These are phyloP conservation scores for Apis laboriosa DNA, from an alignment of 1,140 invertebrate species.

Conservation along the genomic window DNA sequence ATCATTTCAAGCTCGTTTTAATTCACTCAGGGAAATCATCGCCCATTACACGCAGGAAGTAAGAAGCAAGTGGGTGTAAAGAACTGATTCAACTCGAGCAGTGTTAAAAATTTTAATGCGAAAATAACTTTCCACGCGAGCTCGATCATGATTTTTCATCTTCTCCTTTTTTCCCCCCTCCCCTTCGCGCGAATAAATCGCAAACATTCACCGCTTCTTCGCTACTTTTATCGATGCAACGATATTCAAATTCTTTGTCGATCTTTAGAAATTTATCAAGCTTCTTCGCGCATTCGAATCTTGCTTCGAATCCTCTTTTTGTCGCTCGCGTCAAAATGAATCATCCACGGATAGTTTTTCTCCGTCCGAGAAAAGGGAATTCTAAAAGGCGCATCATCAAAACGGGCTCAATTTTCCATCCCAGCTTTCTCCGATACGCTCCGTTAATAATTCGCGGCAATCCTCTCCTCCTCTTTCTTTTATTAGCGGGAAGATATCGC, in stretches of 20 bases:
- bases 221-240: no score
- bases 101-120: not conserved
- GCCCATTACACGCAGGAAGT: conserved; percentile 69
- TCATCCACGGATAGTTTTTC: not conserved
- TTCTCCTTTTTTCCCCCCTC: no score
- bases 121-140: conserved; percentile 1
- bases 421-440: conserved; percentile 78
- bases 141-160: no score
- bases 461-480: conserved; percentile 62
- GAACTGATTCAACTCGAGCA: conserved; percentile 2
- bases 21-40: conserved; percentile 64
- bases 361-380: conserved; percentile 26
- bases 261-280: no score
- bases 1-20: conserved; percentile 45
- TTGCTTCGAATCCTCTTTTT: no score
- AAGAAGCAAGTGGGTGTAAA: conserved; percentile 66
- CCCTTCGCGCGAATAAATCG: no score
- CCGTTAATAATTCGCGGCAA: conserved; percentile 74
- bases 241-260: no score
- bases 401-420: conserved; percentile 69
- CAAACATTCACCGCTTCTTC: no score
- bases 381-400: conserved; percentile 19
- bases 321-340: no score
- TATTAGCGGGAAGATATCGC: conserved; percentile 64
- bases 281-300: no score